Base-by-base conservation (phyloP, 2,113 vertebrate species). In the Terrapene triunguis region DNA sequence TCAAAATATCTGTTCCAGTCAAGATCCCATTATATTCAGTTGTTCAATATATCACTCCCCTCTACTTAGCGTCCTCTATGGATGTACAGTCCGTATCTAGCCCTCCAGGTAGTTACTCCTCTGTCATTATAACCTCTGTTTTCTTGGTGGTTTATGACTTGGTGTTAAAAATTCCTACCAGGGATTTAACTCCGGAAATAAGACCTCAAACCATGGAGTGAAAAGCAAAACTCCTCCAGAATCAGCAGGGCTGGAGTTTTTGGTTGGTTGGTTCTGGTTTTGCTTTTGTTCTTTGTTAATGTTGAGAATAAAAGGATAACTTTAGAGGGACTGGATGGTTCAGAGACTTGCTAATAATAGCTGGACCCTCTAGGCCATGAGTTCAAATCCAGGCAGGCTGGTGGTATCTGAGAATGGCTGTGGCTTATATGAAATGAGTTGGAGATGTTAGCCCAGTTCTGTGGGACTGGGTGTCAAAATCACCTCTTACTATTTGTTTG, bases 1-100 rank as follows among this genome's bases (percentile, higher is more conserved):
- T 74, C 8, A 50, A 82, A 90, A 62, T 21, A 17, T 0, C 16
- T 27, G 1, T 27, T 80, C 82, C 55, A 57, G 1, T 2, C 38
- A 38, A 12, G 16, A 10, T 1, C 54, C 12, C n/a, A 35, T 25
- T 72, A 35, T 0, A 21, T 42, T 78, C 16, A 17, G 8, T 65
- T 35, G 62, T 32, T 65, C 0, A 0, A 35, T 0, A 35, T 19
- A 76, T 81, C 14, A 62, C 25, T 44, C 17, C 11, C 38, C 53
- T 65, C 47, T 80, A 1, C 5, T 12, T 35, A 57, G 5, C 10
- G 13, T 22, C 53, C 76, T n/a, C n/a, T 2, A 55, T 17, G 53
- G 47, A 10, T 84, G 57, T 74, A 10, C 5, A 32, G 9, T 82
- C 48, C 38, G 3, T 17, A 47, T 80, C 62, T n/a, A 85, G 35